Evolutionary conservation across 1,140 invertebrate species (phyloP).

Genomic region (Polypedilum pembai): DNA sequence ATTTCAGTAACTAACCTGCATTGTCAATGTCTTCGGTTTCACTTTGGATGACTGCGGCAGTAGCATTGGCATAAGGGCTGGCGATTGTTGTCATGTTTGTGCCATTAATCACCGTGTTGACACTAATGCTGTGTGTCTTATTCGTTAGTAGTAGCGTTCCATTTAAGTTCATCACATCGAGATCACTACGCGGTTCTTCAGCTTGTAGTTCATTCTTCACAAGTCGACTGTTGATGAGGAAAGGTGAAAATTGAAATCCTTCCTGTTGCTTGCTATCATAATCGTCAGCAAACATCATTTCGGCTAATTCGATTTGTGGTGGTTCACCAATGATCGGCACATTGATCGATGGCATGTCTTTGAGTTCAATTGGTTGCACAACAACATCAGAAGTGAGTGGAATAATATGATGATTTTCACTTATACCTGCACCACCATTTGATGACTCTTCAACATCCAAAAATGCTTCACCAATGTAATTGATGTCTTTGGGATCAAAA

Average conservation of each 20-base stretch:
- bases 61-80: neutral
- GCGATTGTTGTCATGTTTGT: conserved; percentile 23
- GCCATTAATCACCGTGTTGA: conserved; percentile 24
- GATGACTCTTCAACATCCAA: conserved; percentile 37
- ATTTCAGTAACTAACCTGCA: neutral
- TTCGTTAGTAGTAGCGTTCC: neutral
- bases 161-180: neutral
- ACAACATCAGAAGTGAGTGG: conserved; percentile 37
- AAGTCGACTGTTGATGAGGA: neutral
- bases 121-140: conserved; percentile 16
- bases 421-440: neutral
- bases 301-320: conserved; percentile 42
- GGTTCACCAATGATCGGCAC: conserved; percentile 43
- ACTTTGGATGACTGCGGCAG: neutral
- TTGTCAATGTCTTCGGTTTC: neutral
- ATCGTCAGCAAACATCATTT: conserved; percentile 35
- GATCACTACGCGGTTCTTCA: neutral
- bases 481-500: conserved; percentile 39
- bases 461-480: conserved; percentile 42
- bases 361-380: conserved; percentile 41
- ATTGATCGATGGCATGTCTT: conserved; percentile 38
- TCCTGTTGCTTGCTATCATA: conserved; percentile 21
- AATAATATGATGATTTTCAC: neutral
- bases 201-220: neutral
- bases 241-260: neutral